phyloP scores from a whole-genome alignment of 2,797 vertebrate genomes.

The Mus caroli region DNA sequence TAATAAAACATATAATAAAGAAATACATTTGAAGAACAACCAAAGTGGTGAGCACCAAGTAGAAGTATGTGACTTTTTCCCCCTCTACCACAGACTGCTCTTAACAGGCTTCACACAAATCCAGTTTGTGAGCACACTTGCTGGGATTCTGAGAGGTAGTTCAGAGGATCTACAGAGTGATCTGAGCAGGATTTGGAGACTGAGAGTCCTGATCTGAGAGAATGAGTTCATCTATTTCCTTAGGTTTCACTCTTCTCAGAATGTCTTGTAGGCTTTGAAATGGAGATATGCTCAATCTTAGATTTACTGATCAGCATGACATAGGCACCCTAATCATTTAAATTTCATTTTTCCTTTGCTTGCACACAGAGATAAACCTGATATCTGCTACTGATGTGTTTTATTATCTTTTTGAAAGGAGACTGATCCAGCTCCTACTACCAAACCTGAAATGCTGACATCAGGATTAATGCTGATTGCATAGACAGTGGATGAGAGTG shows the following conservation, averaged over 20 bases:
- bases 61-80: not conserved
- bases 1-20: not conserved
- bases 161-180: not conserved
- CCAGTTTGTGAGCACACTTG: not conserved
- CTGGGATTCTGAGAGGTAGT: not conserved
- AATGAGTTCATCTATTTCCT: not conserved
- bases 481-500: not conserved
- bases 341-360: not conserved
- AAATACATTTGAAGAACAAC: conserved; percentile 2
- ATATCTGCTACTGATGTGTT: not conserved
- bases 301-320: not conserved
- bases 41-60: not conserved
- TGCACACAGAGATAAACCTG: not conserved
- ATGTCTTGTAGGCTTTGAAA: not conserved
- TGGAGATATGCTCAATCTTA: not conserved
- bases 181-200: not conserved
- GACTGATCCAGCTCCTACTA: not conserved
- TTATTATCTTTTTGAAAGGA: not conserved
- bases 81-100: not conserved
- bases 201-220: not conserved
- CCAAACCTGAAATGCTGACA: not conserved
- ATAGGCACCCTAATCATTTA: not conserved
- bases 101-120: not conserved
- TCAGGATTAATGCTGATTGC: not conserved
- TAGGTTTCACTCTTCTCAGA: not conserved